Evolutionary conservation across 2,113 vertebrate species (phyloP).

Genomic region (Sula dactylatra): DNA sequence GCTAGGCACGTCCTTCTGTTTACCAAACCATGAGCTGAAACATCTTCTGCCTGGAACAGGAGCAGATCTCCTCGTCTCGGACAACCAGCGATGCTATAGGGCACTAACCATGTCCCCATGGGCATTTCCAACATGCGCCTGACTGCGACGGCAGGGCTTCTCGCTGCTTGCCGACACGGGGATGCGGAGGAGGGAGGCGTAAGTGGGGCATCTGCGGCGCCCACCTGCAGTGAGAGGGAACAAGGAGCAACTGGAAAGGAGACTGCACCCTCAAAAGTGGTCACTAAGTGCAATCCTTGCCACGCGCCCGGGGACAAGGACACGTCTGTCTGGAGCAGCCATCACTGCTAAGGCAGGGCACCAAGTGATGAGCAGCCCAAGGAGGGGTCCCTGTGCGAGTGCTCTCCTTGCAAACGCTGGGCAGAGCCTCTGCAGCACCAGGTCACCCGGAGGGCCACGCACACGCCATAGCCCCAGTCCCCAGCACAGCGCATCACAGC

Average conservation of each 20-base stretch:
- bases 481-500: not conserved
- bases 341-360: not conserved
- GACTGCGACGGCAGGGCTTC: fast-evolving
- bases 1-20: fast-evolving
- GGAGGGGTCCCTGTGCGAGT: fast-evolving
- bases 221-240: not conserved
- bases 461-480: not conserved
- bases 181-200: not conserved
- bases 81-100: not conserved
- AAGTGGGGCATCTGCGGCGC: fast-evolving
- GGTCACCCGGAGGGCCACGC: fast-evolving
- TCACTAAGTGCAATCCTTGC: not conserved
- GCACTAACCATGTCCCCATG: fast-evolving
- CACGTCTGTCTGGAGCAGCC: not conserved
- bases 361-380: fast-evolving
- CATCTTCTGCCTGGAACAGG: not conserved
- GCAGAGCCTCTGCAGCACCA: not conserved
- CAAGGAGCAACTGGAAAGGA: not conserved
- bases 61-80: not conserved
- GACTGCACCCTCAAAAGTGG: not conserved
- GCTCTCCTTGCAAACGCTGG: not conserved
- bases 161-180: fast-evolving
- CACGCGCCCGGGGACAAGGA: not conserved
- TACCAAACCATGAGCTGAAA: not conserved
- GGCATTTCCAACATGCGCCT: not conserved